Conservation (phyloP, 2,113 vertebrate species). For the Cottus gobio region DNA sequence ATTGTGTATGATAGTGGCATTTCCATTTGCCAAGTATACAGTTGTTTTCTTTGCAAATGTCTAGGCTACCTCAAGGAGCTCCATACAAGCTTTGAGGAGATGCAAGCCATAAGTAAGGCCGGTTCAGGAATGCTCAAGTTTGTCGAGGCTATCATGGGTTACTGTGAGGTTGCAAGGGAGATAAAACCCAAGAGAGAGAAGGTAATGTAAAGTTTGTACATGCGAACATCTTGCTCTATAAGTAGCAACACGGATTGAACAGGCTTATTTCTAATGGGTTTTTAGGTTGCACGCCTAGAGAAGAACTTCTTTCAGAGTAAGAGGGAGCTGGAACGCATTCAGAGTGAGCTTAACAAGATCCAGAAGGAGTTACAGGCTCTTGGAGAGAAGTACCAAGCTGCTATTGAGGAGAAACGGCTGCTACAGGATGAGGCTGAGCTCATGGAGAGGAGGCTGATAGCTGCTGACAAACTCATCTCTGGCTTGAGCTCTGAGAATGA, state of each 20-base stretch:
- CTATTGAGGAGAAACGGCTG: constrained; percentile 88
- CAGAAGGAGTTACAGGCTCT: constrained; percentile 89
- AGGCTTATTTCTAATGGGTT: not conserved
- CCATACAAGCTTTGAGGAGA: constrained; percentile 89
- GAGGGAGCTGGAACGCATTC: constrained; percentile 89
- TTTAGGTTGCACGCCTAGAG: constrained; percentile 92
- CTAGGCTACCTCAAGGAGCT: constrained; percentile 90
- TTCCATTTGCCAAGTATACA: not conserved
- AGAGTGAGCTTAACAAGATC: constrained; percentile 85
- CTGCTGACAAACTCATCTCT: constrained; percentile 94
- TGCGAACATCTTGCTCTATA: not conserved
- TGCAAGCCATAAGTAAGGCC: constrained; percentile 94
- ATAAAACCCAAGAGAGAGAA: constrained; percentile 96
- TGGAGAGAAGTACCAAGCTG: constrained; percentile 87
- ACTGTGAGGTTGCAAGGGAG: constrained; percentile 91
- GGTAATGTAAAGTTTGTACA: constrained; percentile 76
- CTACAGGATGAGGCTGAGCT: constrained; percentile 94
- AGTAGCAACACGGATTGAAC: not conserved
- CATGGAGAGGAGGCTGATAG: constrained; percentile 92
- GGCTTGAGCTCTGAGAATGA: constrained; percentile 94
- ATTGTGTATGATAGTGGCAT: not conserved
- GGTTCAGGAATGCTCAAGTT: constrained; percentile 97
- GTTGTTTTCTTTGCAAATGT: constrained; percentile 54
- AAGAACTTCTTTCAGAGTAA: constrained; percentile 90
- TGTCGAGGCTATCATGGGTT: constrained; percentile 93